These are phyloP conservation scores for Linnaemya tessellans DNA, from an alignment of 2,888 invertebrate species.

Conservation along the genomic window DNA sequence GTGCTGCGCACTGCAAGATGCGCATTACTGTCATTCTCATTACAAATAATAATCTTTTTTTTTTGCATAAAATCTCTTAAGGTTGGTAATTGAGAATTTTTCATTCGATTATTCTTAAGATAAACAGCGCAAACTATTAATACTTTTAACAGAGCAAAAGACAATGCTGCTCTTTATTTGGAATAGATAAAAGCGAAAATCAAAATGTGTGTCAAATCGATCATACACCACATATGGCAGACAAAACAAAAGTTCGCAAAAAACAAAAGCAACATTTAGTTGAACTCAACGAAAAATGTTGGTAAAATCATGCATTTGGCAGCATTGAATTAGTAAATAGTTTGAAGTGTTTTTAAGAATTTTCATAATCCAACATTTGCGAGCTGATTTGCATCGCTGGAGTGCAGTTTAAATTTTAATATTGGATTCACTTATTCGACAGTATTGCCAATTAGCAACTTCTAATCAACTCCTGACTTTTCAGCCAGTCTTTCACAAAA, in stretches of 20 bases:
- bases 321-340: background rate
- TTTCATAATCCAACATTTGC: no score
- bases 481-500: no score
- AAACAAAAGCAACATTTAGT: background rate
- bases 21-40: conserved; percentile 42
- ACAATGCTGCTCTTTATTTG: conserved; percentile 60
- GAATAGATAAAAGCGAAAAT: conserved; percentile 16
- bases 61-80: conserved; percentile 6
- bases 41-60: background rate
- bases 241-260: conserved; percentile 2
- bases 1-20: conserved; percentile 67
- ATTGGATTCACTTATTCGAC: no score
- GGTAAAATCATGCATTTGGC: background rate
- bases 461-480: no score
- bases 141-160: conserved; percentile 48
- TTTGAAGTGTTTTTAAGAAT: no score
- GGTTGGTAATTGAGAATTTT: conserved; percentile 25
- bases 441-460: no score
- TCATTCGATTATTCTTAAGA: conserved; percentile 22
- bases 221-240: conserved; percentile 54
- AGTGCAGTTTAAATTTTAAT: background rate
- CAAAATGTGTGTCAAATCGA: conserved; percentile 64
- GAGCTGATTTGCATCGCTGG: background rate
- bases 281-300: conserved; percentile 29
- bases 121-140: conserved; percentile 52